Base-by-base conservation (phyloP, 2,888 invertebrate species). In the Drosophila vallismaia region DNA sequence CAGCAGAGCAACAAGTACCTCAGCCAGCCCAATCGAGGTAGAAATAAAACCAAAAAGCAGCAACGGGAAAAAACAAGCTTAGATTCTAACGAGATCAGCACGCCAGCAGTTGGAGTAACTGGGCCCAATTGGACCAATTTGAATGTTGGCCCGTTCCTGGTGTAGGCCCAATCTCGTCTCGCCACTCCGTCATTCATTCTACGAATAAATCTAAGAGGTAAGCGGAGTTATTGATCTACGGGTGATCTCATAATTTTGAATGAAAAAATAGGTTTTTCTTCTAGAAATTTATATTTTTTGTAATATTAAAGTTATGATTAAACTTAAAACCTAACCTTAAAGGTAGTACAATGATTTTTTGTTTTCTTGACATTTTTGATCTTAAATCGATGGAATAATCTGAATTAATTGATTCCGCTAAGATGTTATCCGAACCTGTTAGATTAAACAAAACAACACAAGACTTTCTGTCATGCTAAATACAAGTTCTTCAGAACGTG, bases 81-180 rank as follows among this genome's bases (percentile, higher is more conserved):
- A 68, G 64, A 67, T 70, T 77, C 74, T 71, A 74, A 80, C 81
- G 64, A 71, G 82, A 79, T 81, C 74, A 49, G 55, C 64, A 50
- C 48, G 62, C 42, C 62, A 60, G 3, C 40, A 14, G 63, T 45
- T 50, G 59, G 36, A 36, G 49, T 36, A 60, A 53, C 26, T 36
- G 33, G 44, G 50, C 55, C 46, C 74, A 68, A 76, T 68, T 59
- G 71, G 58, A 69, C 55, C 59, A 60, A 70, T 71, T 79, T 76
- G 59, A 44, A 50, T 57, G 57, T 31, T 38, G 46, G 36, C 52
- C 26, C 52, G 24, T 33, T 50, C 50, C 19, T 40, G 19, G 19
- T 19, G 26, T 40, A 29, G 38, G 31, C 42, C 10, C 44, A 29
- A 33, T 31, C 44, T 38, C 29, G 38, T 29, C 38, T 33, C 40